Base-by-base conservation (phyloP, 2,113 vertebrate species). In the Nothocercus nigrocapillus region DNA sequence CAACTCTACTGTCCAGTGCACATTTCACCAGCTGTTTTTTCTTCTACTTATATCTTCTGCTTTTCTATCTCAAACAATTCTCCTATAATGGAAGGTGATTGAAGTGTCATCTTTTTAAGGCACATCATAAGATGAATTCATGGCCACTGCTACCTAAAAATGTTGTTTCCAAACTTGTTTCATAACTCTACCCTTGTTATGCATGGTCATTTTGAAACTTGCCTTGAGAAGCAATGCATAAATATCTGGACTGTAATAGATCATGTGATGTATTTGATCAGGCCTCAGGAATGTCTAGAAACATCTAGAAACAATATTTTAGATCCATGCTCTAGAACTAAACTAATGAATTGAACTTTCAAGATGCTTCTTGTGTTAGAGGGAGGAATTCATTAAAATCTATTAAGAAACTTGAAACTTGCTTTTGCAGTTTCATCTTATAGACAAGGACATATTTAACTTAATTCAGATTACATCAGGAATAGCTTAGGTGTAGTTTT, bases 371-470 rank as follows among this genome's bases (percentile, higher is more conserved):
- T 38, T 78, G 62, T 79, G 13, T 73, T 70, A 68, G 30, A 78
- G 30, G 28, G 66, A 28, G n/a, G 25, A 74, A 32, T 28, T 49
- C 25, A 40, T 15, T 45, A 36, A 59, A 72, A 36, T 64, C 0
- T 0, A 4, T 82, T 13, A 83, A 63, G 75, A 75, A 2, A 74
- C 67, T 73, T 74, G 18, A 49, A 81, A 40, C 22, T 51, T 36
- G 15, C 18, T 20, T 1, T 72, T 18, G 42, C 5, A 4, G 8
- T 53, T 82, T 18, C 40, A 4, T 32, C 19, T 69, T 63, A 76
- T 75, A n/a, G 30, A 13, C 13, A 53, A 69, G 36, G 21, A 42
- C 21, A 5, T 54, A 5, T 0, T 42, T 14, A 38, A 15, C 9
- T 88, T 53, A 49, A 54, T 19, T 47, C 54, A 74, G 58, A 32